A percentile compares a stretch with the other conserved stretches of the same genome.
Evolutionary conservation across 64 coral and sea anemone genomes (phyloP).

Genomic region (Montipora sp.): DNA sequence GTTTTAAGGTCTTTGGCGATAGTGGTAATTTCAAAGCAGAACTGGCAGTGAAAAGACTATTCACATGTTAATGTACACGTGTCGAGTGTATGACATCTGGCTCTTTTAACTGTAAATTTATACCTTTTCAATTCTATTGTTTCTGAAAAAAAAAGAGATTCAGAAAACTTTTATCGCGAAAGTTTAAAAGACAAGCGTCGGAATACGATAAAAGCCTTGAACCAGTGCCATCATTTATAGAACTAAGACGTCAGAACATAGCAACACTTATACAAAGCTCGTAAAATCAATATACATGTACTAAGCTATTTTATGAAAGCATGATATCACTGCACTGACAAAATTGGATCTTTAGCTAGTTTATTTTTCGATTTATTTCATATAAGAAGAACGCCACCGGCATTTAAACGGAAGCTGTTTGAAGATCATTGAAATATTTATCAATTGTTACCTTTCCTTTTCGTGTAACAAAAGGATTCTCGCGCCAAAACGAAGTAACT

Average conservation of each 20-base stretch:
- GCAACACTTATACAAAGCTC: background rate
- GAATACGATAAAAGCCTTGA: background rate
- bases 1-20: background rate
- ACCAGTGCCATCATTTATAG: background rate
- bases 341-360: background rate
- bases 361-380: background rate
- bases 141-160: background rate
- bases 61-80: conserved; percentile 58
- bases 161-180: background rate
- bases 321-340: background rate
- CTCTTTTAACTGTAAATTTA: conserved; percentile 15
- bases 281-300: background rate
- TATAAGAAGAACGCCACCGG: background rate
- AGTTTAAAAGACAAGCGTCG: background rate
- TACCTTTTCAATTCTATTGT: conserved; percentile 8
- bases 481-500: conserved; percentile 46
- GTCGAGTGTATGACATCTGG: conserved; percentile 32
- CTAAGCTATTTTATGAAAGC: background rate
- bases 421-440: conserved; percentile 7
- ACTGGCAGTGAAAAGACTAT: conserved; percentile 6
- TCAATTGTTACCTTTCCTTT: background rate
- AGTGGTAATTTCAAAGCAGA: background rate
- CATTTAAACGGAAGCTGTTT: conserved; percentile 19
- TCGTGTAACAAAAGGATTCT: conserved; percentile 20
- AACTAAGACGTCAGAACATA: background rate